Conservation (phyloP, 2,888 invertebrate species). For the Ctena decussata region DNA sequence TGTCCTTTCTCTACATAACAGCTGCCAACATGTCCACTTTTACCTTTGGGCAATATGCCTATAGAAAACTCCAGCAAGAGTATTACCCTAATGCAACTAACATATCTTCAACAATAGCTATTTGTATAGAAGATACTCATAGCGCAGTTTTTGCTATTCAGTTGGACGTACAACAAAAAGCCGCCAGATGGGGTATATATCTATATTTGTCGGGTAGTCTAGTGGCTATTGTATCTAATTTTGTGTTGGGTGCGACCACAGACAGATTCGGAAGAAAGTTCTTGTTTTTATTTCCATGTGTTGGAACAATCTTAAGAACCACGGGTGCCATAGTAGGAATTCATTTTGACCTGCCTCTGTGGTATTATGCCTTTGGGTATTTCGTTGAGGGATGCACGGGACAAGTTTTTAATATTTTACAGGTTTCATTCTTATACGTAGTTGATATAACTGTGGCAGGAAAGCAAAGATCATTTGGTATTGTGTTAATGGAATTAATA, state of each 20-base stretch:
- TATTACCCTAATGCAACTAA: slow-evolving; percentile 33
- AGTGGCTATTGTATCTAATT: slow-evolving; percentile 44
- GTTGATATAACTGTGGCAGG: slow-evolving; percentile 64
- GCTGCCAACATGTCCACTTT: slow-evolving; percentile 23
- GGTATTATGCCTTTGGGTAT: slow-evolving; percentile 47
- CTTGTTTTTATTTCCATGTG: slow-evolving; percentile 49
- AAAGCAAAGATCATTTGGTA: slow-evolving; percentile 55
- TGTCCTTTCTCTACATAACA: slow-evolving; percentile 34
- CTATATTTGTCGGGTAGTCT: slow-evolving; percentile 46
- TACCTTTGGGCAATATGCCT: slow-evolving; percentile 51
- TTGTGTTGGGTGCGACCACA: slow-evolving; percentile 59
- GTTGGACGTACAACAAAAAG: slow-evolving; percentile 46
- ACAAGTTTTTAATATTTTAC: slow-evolving; percentile 47
- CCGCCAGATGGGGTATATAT: slow-evolving; percentile 59
- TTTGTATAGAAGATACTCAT: slow-evolving; percentile 32
- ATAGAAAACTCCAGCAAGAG: slow-evolving; percentile 46
- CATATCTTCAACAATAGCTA: slow-evolving; percentile 22
- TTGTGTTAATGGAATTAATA: slow-evolving; percentile 55
- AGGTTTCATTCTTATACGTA: slow-evolving; percentile 48
- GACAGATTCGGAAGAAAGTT: slow-evolving; percentile 67
- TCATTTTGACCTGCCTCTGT: slow-evolving; percentile 47
- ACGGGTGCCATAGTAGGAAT: slow-evolving; percentile 40
- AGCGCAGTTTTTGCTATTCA: slow-evolving; percentile 27
- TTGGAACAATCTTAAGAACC: slow-evolving; percentile 55
- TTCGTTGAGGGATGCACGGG: slow-evolving; percentile 66